Conservation (phyloP, 2,888 invertebrate genomes). For the Sesamia inferens region DNA sequence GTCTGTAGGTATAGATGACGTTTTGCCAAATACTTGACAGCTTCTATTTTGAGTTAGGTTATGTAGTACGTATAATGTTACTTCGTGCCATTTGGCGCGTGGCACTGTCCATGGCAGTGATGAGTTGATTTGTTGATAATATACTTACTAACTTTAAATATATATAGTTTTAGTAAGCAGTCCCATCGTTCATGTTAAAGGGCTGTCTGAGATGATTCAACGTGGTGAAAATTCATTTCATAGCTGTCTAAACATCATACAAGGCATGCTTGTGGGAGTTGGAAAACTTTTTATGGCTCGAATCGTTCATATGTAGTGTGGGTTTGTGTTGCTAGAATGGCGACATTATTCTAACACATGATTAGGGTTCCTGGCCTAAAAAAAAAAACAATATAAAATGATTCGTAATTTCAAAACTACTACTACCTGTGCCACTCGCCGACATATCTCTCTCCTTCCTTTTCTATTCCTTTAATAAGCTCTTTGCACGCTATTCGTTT, state of each 20-base stretch:
- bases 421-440: no score
- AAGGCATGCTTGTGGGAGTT: not conserved
- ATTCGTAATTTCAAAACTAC: no score
- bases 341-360: no score
- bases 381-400: no score
- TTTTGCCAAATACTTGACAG: constrained; percentile 31
- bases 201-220: not conserved
- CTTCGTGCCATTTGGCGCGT: constrained; percentile 55
- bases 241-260: not conserved
- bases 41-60: constrained; percentile 41
- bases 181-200: not conserved
- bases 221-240: not conserved
- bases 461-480: no score
- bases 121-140: constrained; percentile 31
- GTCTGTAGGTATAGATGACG: constrained; percentile 4
- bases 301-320: no score
- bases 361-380: no score
- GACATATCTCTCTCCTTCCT: no score
- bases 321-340: no score
- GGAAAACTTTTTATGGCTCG: not conserved
- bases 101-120: constrained; percentile 49
- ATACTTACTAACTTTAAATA: constrained; percentile 7
- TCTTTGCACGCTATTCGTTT: no score
- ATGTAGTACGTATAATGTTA: no score
- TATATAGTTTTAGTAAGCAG: constrained; percentile 9